Evolutionary conservation across 1,140 invertebrate genomes (phyloP).

Genomic region (Heterodera carotae): DNA sequence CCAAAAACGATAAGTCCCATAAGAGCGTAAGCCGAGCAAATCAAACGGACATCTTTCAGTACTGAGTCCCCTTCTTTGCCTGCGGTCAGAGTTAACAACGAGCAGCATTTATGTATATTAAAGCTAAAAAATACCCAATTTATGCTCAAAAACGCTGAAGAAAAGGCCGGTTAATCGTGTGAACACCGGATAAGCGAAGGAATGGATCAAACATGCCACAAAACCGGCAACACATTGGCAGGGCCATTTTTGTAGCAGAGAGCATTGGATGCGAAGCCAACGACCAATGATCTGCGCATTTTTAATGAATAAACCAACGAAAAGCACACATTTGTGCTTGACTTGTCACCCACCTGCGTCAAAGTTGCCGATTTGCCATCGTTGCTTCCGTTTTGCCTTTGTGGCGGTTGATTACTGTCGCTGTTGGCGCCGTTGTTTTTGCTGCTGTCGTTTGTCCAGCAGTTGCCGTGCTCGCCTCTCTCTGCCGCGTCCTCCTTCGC

Average conservation of each 20-base stretch:
- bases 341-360: background rate
- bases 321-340: background rate
- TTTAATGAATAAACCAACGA: background rate
- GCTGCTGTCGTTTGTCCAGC: background rate
- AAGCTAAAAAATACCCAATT: conserved; percentile 17
- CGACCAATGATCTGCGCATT: background rate
- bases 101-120: background rate
- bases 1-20: conserved; percentile 32
- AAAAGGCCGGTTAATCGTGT: conserved; percentile 29
- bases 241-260: conserved; percentile 18
- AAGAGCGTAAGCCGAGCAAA: conserved; percentile 32
- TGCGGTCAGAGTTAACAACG: conserved; percentile 2
- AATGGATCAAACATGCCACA: conserved; percentile 27
- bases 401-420: too few species aligned
- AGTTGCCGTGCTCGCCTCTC: background rate
- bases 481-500: background rate
- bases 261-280: background rate
- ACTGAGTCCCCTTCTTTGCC: conserved; percentile 5
- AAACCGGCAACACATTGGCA: conserved; percentile 15
- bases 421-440: background rate
- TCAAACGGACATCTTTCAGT: conserved; percentile 9
- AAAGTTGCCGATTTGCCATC: background rate
- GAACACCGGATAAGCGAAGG: conserved; percentile 35
- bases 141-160: conserved; percentile 34
- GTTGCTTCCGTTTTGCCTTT: too few species aligned